Percentiles rank a stretch among this genome's conserved stretches.
phyloP scores from a whole-genome alignment of 2,113 vertebrate species.

The Hemiprocne comata region DNA sequence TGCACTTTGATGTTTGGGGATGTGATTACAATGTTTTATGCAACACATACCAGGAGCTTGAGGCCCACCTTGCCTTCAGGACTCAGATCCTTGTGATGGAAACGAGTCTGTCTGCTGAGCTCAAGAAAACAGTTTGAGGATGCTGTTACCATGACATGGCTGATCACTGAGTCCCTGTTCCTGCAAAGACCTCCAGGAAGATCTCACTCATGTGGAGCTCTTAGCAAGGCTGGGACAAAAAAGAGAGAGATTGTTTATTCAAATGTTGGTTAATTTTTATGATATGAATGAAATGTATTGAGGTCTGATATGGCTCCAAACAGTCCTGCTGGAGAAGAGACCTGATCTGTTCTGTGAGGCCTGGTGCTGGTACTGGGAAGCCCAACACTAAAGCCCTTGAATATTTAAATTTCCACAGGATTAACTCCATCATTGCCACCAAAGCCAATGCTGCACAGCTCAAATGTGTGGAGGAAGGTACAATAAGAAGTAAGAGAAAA shows the following conservation, averaged over 20 bases:
- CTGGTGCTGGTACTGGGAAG: neutral
- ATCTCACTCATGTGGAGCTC: neutral
- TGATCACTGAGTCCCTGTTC: neutral
- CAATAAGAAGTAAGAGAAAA: neutral
- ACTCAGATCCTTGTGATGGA: neutral
- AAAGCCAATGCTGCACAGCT: neutral
- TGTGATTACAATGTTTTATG: too few relatives aligned
- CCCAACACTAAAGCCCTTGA: neutral
- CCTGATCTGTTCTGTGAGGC: neutral
- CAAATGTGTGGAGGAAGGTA: accelerated
- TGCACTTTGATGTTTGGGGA: accelerated
- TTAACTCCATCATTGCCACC: accelerated
- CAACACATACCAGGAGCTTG: neutral
- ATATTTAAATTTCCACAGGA: neutral
- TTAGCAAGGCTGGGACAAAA: neutral
- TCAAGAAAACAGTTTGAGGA: neutral
- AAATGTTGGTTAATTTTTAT: neutral
- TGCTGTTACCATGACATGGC: accelerated
- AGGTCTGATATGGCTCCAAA: neutral
- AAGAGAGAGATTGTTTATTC: neutral
- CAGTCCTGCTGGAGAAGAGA: neutral
- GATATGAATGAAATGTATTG: neutral
- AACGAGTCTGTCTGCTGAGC: neutral
- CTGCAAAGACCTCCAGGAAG: neutral
- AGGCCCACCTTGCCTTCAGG: accelerated